phyloP scores from a whole-genome alignment of 2,797 vertebrate species.

The Epinephelus coioides region DNA sequence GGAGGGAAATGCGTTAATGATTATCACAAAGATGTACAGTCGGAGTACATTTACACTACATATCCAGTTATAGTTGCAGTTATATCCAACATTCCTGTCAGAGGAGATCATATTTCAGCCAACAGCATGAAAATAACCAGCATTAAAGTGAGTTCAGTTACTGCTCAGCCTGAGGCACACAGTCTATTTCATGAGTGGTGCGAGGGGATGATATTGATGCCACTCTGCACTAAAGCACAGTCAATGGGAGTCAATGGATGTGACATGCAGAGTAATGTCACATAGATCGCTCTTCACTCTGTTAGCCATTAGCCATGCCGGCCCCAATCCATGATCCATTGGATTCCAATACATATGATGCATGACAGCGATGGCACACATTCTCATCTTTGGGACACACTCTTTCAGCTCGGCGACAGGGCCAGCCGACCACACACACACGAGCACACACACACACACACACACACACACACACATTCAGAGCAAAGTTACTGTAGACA shows the following conservation, averaged over 20 bases:
- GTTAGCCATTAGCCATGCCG: constrained; percentile 72
- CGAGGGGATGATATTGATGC: constrained; percentile 58
- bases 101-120: constrained; percentile 62
- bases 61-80: constrained; percentile 14
- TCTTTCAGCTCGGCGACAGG: constrained; percentile 10
- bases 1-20: constrained; percentile 42
- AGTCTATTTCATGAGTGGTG: constrained; percentile 41
- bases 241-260: constrained; percentile 70
- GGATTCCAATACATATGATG: constrained; percentile 70
- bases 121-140: constrained; percentile 48
- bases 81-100: constrained; percentile 42
- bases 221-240: constrained; percentile 66
- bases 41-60: constrained; percentile 28
- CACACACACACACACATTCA: constrained; percentile 8
- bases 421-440: neutral
- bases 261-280: constrained; percentile 71
- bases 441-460: neutral
- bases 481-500: constrained; percentile 1
- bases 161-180: constrained; percentile 47
- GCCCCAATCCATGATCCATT: constrained; percentile 62
- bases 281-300: constrained; percentile 62
- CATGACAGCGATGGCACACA: constrained; percentile 52
- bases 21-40: constrained; percentile 39
- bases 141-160: constrained; percentile 58
- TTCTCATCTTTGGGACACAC: constrained; percentile 38